These are phyloP conservation scores for Chaetorhynchus papuensis DNA, from an alignment of 2,113 vertebrate species.

Conservation along the genomic window DNA sequence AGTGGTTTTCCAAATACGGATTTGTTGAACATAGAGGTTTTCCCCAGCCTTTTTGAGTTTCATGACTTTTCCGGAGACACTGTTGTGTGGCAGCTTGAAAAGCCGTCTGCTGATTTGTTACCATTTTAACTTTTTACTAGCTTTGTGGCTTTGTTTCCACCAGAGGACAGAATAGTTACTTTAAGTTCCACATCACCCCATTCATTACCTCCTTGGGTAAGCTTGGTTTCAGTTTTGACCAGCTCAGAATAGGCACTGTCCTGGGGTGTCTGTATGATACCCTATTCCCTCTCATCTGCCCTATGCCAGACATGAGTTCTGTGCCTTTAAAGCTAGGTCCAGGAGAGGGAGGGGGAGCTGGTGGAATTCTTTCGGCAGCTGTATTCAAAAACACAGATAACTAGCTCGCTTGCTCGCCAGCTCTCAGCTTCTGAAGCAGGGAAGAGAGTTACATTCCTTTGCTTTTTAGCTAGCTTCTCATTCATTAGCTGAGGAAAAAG, in stretches of 20 bases:
- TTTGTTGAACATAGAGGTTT: neutral
- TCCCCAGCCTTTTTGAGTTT: neutral
- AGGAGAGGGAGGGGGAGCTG: too few relatives aligned
- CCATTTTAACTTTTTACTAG: neutral
- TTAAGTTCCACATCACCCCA: neutral
- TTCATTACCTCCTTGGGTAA: neutral
- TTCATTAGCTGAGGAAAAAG: too few relatives aligned
- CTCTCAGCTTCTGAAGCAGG: too few relatives aligned
- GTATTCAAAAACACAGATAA: too few relatives aligned
- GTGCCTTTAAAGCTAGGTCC: too few relatives aligned
- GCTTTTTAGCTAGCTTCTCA: too few relatives aligned
- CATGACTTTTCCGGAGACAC: neutral
- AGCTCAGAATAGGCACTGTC: neutral
- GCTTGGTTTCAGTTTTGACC: neutral
- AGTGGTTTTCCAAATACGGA: fast-evolving
- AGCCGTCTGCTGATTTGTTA: neutral
- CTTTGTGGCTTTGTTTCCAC: neutral
- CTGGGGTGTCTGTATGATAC: too few relatives aligned
- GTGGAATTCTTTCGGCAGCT: too few relatives aligned
- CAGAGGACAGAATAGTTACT: neutral
- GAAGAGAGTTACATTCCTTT: too few relatives aligned
- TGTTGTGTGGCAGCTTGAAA: neutral
- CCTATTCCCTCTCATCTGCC: too few relatives aligned
- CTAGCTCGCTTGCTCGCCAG: too few relatives aligned
- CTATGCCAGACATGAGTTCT: too few relatives aligned